phyloP scores from a whole-genome alignment of 1,140 invertebrate species.

The Tetragonula clypearis region DNA sequence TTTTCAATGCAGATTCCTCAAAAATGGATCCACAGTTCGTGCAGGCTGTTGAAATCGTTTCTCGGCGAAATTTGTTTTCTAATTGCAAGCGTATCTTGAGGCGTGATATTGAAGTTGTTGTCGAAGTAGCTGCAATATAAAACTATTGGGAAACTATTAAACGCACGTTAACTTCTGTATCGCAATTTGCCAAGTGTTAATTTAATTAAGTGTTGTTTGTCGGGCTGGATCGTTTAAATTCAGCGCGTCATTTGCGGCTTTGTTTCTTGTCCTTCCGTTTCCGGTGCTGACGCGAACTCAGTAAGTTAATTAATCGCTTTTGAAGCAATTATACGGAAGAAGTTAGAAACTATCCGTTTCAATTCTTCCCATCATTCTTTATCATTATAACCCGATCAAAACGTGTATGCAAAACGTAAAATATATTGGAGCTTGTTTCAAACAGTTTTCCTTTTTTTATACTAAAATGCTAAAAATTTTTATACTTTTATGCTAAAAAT shows the following conservation, averaged over 20 bases:
- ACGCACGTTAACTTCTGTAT: background rate
- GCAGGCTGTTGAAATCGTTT: background rate
- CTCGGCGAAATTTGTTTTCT: too few species aligned
- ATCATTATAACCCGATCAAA: background rate
- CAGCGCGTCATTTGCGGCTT: background rate
- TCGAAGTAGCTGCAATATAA: background rate
- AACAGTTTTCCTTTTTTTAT: too few species aligned
- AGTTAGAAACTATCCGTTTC: background rate
- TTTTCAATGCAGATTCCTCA: background rate
- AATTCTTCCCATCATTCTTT: background rate
- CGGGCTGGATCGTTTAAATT: background rate
- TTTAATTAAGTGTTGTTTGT: background rate
- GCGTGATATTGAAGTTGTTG: background rate
- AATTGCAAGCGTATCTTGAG: background rate
- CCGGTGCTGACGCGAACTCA: background rate
- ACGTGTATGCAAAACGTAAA: too few species aligned
- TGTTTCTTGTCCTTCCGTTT: background rate
- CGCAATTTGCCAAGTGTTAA: background rate
- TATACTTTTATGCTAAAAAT: too few species aligned
- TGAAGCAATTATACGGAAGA: background rate
- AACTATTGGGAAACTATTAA: background rate
- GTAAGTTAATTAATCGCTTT: background rate
- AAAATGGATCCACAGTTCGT: background rate
- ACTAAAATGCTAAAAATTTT: too few species aligned
- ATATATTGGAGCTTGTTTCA: too few species aligned